Conservation (phyloP, 2,113 vertebrate genomes). For the Leptobrachium leishanense region DNA sequence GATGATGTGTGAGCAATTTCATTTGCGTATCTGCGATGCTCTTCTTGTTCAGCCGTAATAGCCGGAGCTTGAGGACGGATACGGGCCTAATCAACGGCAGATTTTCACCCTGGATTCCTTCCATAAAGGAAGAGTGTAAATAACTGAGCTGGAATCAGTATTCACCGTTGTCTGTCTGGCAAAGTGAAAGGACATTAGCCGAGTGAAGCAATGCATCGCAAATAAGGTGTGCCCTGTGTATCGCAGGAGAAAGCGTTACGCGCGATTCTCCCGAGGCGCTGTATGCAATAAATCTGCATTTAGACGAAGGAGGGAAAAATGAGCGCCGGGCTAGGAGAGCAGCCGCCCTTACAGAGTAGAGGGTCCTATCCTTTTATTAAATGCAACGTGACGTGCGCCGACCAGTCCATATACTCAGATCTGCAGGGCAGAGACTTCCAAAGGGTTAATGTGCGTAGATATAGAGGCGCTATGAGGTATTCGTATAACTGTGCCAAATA, state of each 20-base stretch:
- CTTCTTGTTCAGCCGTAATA: neutral
- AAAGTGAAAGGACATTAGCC: neutral
- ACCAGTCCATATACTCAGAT: too few relatives aligned
- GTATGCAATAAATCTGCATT: conserved; percentile 27
- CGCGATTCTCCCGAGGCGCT: conserved; percentile 14
- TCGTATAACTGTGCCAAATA: too few relatives aligned
- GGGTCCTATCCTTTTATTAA: too few relatives aligned
- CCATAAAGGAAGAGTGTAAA: neutral
- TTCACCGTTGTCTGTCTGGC: neutral
- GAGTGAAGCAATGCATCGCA: conserved; percentile 10
- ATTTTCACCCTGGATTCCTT: conserved; percentile 10
- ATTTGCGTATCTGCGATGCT: neutral
- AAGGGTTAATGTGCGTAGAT: neutral
- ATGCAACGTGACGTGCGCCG: too few relatives aligned
- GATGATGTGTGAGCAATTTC: conserved; percentile 17
- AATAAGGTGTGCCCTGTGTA: neutral
- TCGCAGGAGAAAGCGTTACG: neutral
- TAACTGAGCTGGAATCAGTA: conserved; percentile 1
- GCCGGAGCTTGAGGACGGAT: neutral
- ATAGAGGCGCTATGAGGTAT: neutral
- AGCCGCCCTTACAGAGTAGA: too few relatives aligned
- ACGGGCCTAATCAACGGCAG: conserved; percentile 9
- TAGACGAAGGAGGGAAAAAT: neutral
- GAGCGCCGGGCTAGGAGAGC: too few relatives aligned
- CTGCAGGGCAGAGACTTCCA: too few relatives aligned